phyloP scores from a whole-genome alignment of 1,140 invertebrate genomes.

The Ceratitis capitata region DNA sequence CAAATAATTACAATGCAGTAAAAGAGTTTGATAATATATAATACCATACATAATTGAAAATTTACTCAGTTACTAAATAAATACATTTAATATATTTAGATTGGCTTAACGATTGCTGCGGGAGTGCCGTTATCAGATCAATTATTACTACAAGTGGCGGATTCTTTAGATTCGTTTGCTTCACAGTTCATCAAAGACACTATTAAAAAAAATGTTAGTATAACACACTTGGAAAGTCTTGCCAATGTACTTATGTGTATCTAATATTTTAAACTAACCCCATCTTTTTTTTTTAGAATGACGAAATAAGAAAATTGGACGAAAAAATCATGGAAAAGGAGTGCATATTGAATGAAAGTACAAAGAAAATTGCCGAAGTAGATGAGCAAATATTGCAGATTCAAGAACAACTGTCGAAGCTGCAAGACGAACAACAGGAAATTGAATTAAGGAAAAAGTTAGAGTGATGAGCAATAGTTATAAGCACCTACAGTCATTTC shows the following conservation, averaged over 20 bases:
- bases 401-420: conserved; percentile 71
- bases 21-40: too few relatives aligned
- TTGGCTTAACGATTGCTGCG: conserved; percentile 60
- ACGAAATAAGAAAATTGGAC: conserved; percentile 60
- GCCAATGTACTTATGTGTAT: neutral
- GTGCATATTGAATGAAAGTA: conserved; percentile 58
- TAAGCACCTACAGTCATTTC: neutral
- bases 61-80: neutral
- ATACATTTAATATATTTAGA: conserved; percentile 46
- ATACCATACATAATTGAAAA: too few relatives aligned
- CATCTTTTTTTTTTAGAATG: conserved; percentile 50
- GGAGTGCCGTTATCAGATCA: conserved; percentile 59
- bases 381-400: conserved; percentile 72
- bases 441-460: conserved; percentile 66
- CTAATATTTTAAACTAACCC: too few relatives aligned
- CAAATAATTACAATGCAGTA: neutral
- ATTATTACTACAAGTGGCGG: conserved; percentile 55
- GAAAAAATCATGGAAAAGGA: conserved; percentile 62
- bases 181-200: conserved; percentile 62
- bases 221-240: neutral
- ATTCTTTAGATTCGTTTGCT: conserved; percentile 58
- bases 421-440: conserved; percentile 66
- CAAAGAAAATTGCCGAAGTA: conserved; percentile 65
- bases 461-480: conserved; percentile 54
- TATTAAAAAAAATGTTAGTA: conserved; percentile 59